These are phyloP conservation scores for Glaucopsyche alexis DNA, from an alignment of 2,888 invertebrate genomes.

Conservation along the genomic window DNA sequence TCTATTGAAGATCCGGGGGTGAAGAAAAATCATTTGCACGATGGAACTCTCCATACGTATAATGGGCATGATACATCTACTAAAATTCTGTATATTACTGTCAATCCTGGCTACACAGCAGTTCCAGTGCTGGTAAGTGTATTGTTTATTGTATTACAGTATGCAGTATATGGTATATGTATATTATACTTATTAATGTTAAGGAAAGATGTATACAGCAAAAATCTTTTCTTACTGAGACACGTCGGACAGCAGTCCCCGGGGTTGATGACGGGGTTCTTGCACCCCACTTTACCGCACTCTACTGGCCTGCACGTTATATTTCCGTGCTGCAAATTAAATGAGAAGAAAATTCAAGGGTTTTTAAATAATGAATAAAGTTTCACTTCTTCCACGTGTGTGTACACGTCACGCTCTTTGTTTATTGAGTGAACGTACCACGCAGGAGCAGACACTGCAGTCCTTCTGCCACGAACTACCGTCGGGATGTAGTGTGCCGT, in stretches of 20 bases:
- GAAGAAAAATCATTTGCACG: no score
- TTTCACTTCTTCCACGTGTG: no score
- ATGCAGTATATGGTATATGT: no score
- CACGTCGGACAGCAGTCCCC: constrained; percentile 93
- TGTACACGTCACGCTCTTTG: background rate
- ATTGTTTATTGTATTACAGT: background rate
- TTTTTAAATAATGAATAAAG: background rate
- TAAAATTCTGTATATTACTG: background rate
- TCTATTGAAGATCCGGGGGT: no score
- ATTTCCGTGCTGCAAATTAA: constrained; percentile 85
- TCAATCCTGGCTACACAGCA: background rate
- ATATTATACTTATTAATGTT: no score
- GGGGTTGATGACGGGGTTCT: constrained; percentile 87
- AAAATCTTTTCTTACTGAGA: constrained; percentile 83
- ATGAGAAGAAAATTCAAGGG: background rate
- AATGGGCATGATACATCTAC: background rate
- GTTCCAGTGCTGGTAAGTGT: background rate
- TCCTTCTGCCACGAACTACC: constrained; percentile 91
- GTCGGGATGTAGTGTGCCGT: constrained; percentile 89
- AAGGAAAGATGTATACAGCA: background rate
- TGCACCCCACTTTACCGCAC: constrained; percentile 88
- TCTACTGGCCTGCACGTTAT: constrained; percentile 90
- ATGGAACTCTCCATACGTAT: no score
- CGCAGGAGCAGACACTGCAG: constrained; percentile 93
- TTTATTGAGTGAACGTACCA: constrained; percentile 76